Evolutionary conservation across 2,113 vertebrate species (phyloP), one percentile per base, ranked within the genome.

Genomic region (Leucoraja erinaceus): DNA sequence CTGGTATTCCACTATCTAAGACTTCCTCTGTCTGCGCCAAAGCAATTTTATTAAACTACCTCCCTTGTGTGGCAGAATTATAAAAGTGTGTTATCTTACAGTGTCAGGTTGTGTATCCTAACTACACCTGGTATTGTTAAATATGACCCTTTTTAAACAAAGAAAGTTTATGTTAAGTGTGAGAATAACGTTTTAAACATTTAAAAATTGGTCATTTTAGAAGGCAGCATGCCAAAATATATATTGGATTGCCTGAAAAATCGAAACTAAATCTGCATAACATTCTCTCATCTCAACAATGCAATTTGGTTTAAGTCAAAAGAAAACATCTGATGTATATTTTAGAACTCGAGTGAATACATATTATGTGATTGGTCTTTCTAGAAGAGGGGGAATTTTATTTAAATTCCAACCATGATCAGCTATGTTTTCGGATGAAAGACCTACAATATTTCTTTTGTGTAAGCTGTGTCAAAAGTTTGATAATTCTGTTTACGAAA

Each of bases 331-430:
- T 70, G 63, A 88, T 31, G 63, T 70, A 18, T n/a, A 66, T 70
- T 25, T 38, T 47, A 22, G 8, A 91, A 66, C 18, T 70, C 16
- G 70, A 25, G 22, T 91, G 88, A 72, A 91, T 91, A 6, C 31
- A 11, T n/a, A 31, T 63, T 91, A 70, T 18, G 63, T 22, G 20
- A 81, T 12, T 63, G 83, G 31, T 72, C 47, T 68, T 90, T 20
- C 9, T 47, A 25, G 10, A 63, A n/a, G 83, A 7, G 76, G 5
- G 63, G 33, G 18, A 72, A 47, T 18, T 38, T 11, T 38, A 84
- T 91, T 91, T 72, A 68, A 91, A 86, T 86, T 86, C 83, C 83
- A 86, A 88, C 59, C 28, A 79, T 10, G 12, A n/a, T 90, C 28
- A 68, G 18, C 33, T 28, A 10, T 91, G 88, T 91, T 31, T 72